phyloP scores from a whole-genome alignment of 2,113 vertebrate genomes.

The Pseudonaja textilis region DNA sequence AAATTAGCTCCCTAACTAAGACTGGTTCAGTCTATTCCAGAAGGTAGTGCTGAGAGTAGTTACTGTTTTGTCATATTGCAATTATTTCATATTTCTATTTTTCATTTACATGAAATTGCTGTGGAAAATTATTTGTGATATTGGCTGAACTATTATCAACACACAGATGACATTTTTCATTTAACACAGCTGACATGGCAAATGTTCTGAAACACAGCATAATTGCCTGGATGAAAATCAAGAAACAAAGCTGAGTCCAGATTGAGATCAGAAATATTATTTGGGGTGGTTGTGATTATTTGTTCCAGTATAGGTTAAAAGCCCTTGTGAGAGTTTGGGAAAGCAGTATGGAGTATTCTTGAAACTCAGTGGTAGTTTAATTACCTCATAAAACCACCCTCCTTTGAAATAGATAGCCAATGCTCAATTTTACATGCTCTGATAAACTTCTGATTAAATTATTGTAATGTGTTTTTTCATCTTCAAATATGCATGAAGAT shows the following conservation, averaged over 20 bases:
- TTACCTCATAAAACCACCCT: not conserved
- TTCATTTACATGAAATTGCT: not conserved
- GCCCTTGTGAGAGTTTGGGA: not conserved
- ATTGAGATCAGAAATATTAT: not conserved
- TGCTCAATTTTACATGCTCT: not conserved
- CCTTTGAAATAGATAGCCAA: not conserved
- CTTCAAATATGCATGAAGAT: not conserved
- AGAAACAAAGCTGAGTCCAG: not conserved
- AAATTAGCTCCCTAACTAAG: not conserved
- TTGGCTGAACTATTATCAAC: not conserved
- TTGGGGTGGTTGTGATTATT: not conserved
- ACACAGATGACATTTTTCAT: not conserved
- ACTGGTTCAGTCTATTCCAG: not conserved
- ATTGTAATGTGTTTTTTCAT: not conserved
- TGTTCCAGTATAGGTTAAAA: not conserved
- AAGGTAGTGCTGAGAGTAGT: not conserved
- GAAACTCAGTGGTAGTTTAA: not conserved
- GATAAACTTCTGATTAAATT: not conserved
- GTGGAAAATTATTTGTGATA: not conserved
- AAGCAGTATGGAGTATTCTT: not conserved
- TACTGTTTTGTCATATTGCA: not conserved
- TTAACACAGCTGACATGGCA: not conserved
- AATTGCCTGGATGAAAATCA: not conserved
- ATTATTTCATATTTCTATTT: not conserved
- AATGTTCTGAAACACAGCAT: not conserved